Evolutionary conservation across 2,888 invertebrate species (phyloP).

Genomic region (Chouioia cunea): DNA sequence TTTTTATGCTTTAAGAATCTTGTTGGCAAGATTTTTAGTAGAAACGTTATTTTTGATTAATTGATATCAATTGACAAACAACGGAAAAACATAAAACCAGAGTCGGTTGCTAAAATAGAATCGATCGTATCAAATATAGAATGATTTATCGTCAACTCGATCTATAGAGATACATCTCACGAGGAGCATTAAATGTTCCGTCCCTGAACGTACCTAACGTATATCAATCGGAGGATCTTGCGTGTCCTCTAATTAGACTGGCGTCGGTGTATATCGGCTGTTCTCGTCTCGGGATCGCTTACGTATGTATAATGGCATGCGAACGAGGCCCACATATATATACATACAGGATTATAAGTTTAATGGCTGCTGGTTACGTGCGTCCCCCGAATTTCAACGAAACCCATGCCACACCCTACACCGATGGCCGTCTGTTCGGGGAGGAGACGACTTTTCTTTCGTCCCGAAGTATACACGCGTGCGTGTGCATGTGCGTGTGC

Average conservation of each 20-base stretch:
- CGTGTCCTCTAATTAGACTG: not conserved
- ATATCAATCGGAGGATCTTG: conserved; percentile 11
- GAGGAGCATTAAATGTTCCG: not conserved
- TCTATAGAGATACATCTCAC: too few species aligned
- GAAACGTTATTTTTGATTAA: too few species aligned
- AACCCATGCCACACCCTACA: conserved; percentile 42
- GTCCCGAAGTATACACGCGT: conserved; percentile 16
- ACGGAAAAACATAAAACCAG: too few species aligned
- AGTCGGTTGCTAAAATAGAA: too few species aligned
- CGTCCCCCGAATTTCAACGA: conserved; percentile 34
- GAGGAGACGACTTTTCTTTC: conserved; percentile 24
- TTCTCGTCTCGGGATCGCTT: conserved; percentile 11
- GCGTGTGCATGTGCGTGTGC: not conserved
- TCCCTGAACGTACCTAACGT: conserved; percentile 21
- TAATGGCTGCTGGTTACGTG: conserved; percentile 24
- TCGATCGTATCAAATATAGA: too few species aligned
- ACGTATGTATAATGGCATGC: conserved; percentile 1
- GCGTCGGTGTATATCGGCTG: not conserved
- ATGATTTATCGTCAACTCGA: too few species aligned
- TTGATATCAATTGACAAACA: too few species aligned
- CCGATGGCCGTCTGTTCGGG: conserved; percentile 14
- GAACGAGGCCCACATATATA: conserved; percentile 4
- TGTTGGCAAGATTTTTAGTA: too few species aligned
- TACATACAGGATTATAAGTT: too few species aligned
- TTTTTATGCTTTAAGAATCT: too few species aligned